These are phyloP conservation scores for Eilema griseolum DNA, from an alignment of 2,888 invertebrate species.

Conservation along the genomic window DNA sequence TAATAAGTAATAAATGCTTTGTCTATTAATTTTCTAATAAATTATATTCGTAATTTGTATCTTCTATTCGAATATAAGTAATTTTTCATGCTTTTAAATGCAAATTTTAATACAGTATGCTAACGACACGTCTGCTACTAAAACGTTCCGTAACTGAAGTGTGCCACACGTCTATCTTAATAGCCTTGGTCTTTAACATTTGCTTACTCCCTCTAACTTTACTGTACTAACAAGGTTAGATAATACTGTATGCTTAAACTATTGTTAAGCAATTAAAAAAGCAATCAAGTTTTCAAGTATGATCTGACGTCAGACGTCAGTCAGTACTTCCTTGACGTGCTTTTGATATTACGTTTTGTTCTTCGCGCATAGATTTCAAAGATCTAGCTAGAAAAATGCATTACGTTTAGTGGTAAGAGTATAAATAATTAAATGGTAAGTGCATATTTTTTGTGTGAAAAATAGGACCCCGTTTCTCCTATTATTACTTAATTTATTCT, in stretches of 20 bases:
- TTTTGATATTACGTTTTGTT: background rate
- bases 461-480: no score
- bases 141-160: conserved; percentile 31
- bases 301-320: background rate
- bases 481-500: no score
- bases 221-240: conserved; percentile 31
- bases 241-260: conserved; percentile 36
- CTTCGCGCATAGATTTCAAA: background rate
- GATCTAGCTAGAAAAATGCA: background rate
- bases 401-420: no score
- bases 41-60: background rate
- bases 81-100: conserved; percentile 29
- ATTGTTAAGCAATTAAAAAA: conserved; percentile 16
- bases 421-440: no score
- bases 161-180: background rate
- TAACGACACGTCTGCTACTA: conserved; percentile 43
- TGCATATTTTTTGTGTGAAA: no score
- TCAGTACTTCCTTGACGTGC: background rate
- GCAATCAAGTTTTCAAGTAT: background rate
- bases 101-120: conserved; percentile 26
- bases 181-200: conserved; percentile 37
- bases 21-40: conserved; percentile 6
- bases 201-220: conserved; percentile 25
- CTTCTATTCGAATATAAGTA: background rate
- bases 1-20: conserved; percentile 6